Conservation (phyloP, 2,113 vertebrate species). For the Irena cyanogastra region DNA sequence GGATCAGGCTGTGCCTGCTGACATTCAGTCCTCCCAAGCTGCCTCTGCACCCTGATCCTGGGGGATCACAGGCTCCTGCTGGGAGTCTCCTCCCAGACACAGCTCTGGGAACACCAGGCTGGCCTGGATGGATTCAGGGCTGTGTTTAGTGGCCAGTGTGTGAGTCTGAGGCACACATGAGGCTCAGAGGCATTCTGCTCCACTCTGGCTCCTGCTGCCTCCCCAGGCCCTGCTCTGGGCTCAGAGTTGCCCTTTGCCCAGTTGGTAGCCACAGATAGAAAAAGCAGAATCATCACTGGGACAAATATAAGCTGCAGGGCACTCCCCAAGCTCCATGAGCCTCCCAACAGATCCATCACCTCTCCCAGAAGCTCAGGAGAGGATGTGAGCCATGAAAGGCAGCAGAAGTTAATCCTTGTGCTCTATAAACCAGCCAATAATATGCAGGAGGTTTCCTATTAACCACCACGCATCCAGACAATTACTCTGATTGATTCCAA, state of each 20-base stretch:
- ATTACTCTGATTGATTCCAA: constrained; percentile 57
- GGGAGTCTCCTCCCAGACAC: neutral
- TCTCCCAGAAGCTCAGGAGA: neutral
- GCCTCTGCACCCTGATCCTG: neutral
- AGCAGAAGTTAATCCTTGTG: neutral
- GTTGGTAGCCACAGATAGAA: neutral
- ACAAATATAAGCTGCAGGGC: neutral
- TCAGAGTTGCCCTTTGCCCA: neutral
- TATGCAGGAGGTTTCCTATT: constrained; percentile 48
- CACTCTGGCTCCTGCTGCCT: neutral
- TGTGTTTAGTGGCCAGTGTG: neutral
- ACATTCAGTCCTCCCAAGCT: neutral
- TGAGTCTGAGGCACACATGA: neutral
- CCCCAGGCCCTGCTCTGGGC: neutral
- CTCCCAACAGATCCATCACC: neutral
- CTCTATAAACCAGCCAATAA: constrained; percentile 9
- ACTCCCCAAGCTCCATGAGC: neutral
- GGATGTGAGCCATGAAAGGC: neutral
- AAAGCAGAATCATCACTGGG: neutral
- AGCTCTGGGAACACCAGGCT: neutral
- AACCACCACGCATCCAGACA: constrained; percentile 22
- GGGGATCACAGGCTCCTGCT: neutral
- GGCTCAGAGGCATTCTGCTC: neutral
- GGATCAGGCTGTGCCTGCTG: neutral
- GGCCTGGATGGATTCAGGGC: rapidly evolving